Percentiles rank a stretch among this genome's conserved stretches.
These are phyloP conservation scores for Hemiprocne comata DNA, from an alignment of 2,113 vertebrate species.

Conservation along the genomic window DNA sequence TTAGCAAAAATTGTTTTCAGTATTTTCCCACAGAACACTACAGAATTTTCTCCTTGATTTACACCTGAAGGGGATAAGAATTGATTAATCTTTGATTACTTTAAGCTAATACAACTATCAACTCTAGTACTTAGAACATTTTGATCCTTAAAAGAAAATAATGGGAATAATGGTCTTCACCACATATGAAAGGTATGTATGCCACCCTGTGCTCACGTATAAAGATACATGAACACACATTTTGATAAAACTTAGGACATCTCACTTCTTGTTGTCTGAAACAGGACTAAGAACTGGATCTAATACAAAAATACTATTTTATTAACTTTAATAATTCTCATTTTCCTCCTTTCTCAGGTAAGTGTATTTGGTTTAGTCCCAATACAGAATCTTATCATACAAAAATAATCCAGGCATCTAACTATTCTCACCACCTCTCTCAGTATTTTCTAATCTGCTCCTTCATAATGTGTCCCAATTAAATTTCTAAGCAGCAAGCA, in stretches of 20 bases:
- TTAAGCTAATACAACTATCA: not conserved
- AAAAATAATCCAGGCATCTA: not conserved
- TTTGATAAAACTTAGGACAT: not conserved
- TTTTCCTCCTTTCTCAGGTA: not conserved
- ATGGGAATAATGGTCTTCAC: not conserved
- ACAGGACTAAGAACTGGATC: not conserved
- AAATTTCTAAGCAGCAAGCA: not conserved
- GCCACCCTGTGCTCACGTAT: rapidly evolving
- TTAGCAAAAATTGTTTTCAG: no score
- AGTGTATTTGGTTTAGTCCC: not conserved
- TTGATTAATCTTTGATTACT: not conserved
- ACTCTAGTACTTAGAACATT: not conserved
- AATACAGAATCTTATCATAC: not conserved
- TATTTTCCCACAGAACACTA: not conserved
- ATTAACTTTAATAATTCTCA: not conserved
- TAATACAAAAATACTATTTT: not conserved
- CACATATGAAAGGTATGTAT: no score
- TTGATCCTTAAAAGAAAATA: not conserved
- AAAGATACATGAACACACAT: rapidly evolving
- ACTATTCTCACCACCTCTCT: not conserved
- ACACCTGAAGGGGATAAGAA: not conserved
- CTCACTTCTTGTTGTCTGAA: not conserved
- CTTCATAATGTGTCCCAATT: not conserved
- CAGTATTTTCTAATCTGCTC: not conserved
- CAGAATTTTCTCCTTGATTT: not conserved